Percentiles rank a stretch among this genome's conserved stretches.
These are phyloP conservation scores for Tiliacea aurago DNA, from an alignment of 2,888 invertebrate species.

Conservation along the genomic window DNA sequence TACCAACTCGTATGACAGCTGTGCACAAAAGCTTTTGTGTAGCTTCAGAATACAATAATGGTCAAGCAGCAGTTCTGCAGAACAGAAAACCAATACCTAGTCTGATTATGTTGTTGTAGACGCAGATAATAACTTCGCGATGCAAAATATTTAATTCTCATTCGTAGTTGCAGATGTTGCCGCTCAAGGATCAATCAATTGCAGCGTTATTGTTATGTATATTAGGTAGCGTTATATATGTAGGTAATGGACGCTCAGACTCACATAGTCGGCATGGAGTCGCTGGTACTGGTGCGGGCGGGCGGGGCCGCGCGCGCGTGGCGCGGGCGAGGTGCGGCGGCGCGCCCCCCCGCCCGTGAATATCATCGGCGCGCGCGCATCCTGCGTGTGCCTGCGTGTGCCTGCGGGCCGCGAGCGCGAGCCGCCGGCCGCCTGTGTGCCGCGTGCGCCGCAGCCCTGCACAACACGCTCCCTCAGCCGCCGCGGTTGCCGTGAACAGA, in stretches of 20 bases:
- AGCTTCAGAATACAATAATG: background rate
- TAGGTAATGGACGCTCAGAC: constrained; percentile 63
- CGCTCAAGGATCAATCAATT: background rate
- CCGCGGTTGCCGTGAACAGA: constrained; percentile 54
- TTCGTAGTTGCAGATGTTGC: background rate
- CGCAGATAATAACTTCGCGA: background rate
- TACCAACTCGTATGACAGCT: constrained; percentile 14
- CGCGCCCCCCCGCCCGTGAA: constrained; percentile 90
- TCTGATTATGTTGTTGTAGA: background rate
- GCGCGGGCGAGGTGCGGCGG: constrained; percentile 87
- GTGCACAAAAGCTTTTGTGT: constrained; percentile 16
- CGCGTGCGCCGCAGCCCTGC: constrained; percentile 55
- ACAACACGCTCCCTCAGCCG: constrained; percentile 59
- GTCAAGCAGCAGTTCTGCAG: background rate
- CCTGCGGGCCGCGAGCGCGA: constrained; percentile 28
- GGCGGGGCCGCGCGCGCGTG: constrained; percentile 76
- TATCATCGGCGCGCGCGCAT: constrained; percentile 87
- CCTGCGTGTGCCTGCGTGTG: constrained; percentile 48
- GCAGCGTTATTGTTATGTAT: constrained; percentile 25
- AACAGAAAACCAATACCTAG: background rate
- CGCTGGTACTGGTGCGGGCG: constrained; percentile 77
- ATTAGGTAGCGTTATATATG: constrained; percentile 38
- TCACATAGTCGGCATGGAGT: constrained; percentile 81
- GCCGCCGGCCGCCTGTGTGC: constrained; percentile 16
- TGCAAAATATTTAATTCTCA: constrained; percentile 8